Percentiles rank a stretch among this genome's conserved stretches.
Evolutionary conservation across 1,140 invertebrate species (phyloP).

Genomic region (Agrypnia vestita): DNA sequence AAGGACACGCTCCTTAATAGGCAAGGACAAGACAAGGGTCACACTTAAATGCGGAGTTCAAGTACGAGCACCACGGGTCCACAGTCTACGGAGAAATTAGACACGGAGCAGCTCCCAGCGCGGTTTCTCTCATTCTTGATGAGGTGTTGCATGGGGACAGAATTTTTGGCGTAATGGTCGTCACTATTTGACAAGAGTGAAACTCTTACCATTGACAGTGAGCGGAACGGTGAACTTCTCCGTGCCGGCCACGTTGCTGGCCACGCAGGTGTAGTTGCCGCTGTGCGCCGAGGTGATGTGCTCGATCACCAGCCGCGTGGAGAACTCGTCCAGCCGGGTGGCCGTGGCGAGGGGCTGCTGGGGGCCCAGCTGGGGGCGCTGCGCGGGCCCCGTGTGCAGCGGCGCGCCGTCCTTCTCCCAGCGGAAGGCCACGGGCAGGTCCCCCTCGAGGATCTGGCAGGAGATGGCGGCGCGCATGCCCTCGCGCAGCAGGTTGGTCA

Average conservation of each 20-base stretch:
- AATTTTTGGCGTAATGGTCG: too few relatives aligned
- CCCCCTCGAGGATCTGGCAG: constrained; percentile 95
- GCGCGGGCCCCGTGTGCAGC: constrained; percentile 70
- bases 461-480: constrained; percentile 94
- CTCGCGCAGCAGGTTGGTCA: constrained; percentile 86
- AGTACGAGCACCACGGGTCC: too few relatives aligned
- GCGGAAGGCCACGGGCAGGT: constrained; percentile 91
- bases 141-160: too few relatives aligned
- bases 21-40: too few relatives aligned
- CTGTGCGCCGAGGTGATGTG: constrained; percentile 87
- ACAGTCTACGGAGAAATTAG: too few relatives aligned
- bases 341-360: constrained; percentile 71
- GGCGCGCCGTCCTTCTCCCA: constrained; percentile 88
- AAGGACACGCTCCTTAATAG: too few relatives aligned
- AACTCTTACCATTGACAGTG: constrained; percentile 86
- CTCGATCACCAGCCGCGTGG: constrained; percentile 90
- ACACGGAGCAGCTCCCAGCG: too few relatives aligned
- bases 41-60: too few relatives aligned
- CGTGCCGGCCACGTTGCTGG: constrained; percentile 86
- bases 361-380: constrained; percentile 30
- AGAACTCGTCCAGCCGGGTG: constrained; percentile 87
- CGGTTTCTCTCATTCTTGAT: too few relatives aligned
- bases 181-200: too few relatives aligned
- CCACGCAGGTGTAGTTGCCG: constrained; percentile 92
- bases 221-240: constrained; percentile 83